A percentile compares a stretch with the other conserved stretches of the same genome.
phyloP scores from a whole-genome alignment of 2,888 invertebrate species.

The Aleiodes testaceus region DNA sequence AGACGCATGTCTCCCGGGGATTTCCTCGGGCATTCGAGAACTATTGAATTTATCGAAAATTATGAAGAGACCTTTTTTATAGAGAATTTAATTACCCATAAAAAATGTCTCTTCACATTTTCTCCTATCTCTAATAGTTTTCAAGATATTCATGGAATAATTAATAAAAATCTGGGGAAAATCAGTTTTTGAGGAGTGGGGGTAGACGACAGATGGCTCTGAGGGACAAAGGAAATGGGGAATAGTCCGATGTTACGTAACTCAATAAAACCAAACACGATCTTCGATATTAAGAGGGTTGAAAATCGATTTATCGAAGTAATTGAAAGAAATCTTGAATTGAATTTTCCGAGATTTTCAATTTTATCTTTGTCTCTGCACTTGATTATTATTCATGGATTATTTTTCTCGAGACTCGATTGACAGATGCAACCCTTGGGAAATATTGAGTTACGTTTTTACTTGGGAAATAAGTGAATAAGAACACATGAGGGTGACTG shows the following conservation, averaged over 20 bases:
- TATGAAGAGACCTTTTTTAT: too few species aligned
- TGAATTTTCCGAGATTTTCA: neutral
- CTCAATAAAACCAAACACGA: constrained; percentile 62
- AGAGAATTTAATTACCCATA: too few species aligned
- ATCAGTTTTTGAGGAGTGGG: neutral
- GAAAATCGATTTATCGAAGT: too few species aligned
- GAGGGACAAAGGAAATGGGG: constrained; percentile 61
- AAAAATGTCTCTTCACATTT: too few species aligned
- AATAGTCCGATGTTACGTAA: constrained; percentile 56
- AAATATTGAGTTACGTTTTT: constrained; percentile 53
- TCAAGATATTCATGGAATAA: too few species aligned
- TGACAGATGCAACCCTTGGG: constrained; percentile 13
- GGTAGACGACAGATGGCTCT: constrained; percentile 64
- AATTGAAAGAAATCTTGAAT: constrained; percentile 27
- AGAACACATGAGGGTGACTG: constrained; percentile 40
- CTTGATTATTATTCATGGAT: neutral
- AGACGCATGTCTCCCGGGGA: neutral
- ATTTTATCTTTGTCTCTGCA: neutral
- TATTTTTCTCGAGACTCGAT: neutral
- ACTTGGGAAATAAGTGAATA: constrained; percentile 47
- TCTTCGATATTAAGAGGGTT: constrained; percentile 44
- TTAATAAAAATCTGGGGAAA: neutral
- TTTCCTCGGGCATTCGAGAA: neutral
- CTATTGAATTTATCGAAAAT: too few species aligned
- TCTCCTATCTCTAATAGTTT: too few species aligned